Evolutionary conservation across 2,888 invertebrate species (phyloP).

Genomic region (Philaethria dido): DNA sequence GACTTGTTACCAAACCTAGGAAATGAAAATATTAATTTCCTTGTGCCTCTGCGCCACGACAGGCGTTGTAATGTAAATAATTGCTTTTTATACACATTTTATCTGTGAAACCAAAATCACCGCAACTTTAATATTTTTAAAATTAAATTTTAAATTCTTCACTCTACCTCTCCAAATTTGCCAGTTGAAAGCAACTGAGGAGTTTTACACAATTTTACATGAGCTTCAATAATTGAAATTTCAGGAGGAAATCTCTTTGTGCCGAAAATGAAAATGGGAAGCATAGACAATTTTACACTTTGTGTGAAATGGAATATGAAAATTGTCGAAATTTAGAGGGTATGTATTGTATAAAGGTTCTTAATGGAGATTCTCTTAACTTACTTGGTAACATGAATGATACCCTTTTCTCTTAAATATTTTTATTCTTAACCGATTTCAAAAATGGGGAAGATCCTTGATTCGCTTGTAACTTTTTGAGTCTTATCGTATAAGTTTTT

Average conservation of each 20-base stretch:
- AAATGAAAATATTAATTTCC: too few species aligned
- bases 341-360: neutral
- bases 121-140: neutral
- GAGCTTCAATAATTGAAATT: slow-evolving; percentile 25
- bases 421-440: too few species aligned
- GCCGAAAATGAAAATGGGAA: slow-evolving; percentile 33
- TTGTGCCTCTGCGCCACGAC: too few species aligned
- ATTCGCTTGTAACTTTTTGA: too few species aligned
- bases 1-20: too few species aligned
- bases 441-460: too few species aligned
- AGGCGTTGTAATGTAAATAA: too few species aligned
- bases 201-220: slow-evolving; percentile 1
- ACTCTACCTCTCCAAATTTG: neutral
- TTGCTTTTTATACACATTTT: too few species aligned
- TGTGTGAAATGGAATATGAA: slow-evolving; percentile 59
- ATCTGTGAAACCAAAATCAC: too few species aligned
- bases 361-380: neutral
- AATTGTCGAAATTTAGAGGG: slow-evolving; percentile 51
- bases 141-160: neutral
- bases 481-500: too few species aligned
- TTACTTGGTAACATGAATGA: neutral
- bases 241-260: slow-evolving; percentile 49
- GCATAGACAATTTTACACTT: slow-evolving; percentile 44
- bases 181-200: neutral
- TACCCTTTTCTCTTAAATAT: too few species aligned